Evolutionary conservation across 2,797 vertebrate genomes (phyloP).

Genomic region (Protosalanx chinensis): DNA sequence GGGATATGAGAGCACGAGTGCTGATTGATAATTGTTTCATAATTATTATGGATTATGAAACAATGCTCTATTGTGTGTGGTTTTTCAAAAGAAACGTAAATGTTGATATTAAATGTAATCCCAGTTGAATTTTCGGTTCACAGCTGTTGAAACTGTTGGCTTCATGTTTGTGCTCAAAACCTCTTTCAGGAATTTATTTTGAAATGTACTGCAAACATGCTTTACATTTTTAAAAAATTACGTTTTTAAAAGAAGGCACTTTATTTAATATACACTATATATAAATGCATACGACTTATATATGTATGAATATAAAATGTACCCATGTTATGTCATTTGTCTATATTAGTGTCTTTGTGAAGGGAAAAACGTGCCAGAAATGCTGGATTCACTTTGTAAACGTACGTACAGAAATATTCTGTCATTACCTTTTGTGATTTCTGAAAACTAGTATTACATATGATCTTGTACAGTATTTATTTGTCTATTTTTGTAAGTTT

Average conservation of each 20-base stretch:
- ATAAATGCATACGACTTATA: slow-evolving; percentile 25
- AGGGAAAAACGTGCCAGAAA: slow-evolving; percentile 52
- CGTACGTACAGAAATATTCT: slow-evolving; percentile 56
- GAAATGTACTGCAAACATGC: slow-evolving; percentile 45
- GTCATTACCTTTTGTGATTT: slow-evolving; percentile 69
- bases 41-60: slow-evolving; percentile 25
- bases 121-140: slow-evolving; percentile 22
- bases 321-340: slow-evolving; percentile 52
- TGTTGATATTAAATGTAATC: slow-evolving; percentile 21
- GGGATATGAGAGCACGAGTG: too few relatives aligned
- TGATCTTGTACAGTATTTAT: slow-evolving; percentile 84
- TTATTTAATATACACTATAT: slow-evolving; percentile 65
- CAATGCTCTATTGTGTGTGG: slow-evolving; percentile 33
- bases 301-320: slow-evolving; percentile 43
- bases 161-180: slow-evolving; percentile 55
- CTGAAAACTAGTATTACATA: slow-evolving; percentile 67
- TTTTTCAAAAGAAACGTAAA: slow-evolving; percentile 38
- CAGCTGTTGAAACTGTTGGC: slow-evolving; percentile 41
- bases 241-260: slow-evolving; percentile 71
- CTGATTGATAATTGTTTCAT: too few relatives aligned
- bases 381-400: slow-evolving; percentile 58
- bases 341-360: slow-evolving; percentile 50
- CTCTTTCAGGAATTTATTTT: slow-evolving; percentile 66
- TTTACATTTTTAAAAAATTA: slow-evolving; percentile 59
- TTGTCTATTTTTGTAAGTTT: slow-evolving; percentile 69